These are phyloP conservation scores for Gymnocephalus cernua DNA, from an alignment of 2,113 vertebrate genomes.

Conservation along the genomic window DNA sequence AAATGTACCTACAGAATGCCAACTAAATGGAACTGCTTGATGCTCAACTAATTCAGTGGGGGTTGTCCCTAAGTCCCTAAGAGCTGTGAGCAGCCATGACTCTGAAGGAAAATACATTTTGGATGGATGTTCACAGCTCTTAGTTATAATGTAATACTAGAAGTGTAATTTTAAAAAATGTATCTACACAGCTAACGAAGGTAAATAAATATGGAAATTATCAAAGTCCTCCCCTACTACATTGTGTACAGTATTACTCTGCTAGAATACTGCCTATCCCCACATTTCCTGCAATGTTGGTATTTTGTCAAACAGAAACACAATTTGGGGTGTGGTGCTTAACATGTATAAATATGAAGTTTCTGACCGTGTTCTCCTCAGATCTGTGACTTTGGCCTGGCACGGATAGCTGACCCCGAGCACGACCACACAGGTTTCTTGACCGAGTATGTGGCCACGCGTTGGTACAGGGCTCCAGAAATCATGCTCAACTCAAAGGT, in stretches of 20 bases:
- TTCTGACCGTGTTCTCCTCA: slow-evolving; percentile 57
- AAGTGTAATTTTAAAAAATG: not conserved
- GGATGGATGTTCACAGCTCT: no score
- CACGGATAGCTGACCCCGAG: slow-evolving; percentile 91
- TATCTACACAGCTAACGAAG: not conserved
- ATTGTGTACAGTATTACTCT: not conserved
- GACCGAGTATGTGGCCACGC: slow-evolving; percentile 93
- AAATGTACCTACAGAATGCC: no score
- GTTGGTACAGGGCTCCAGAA: slow-evolving; percentile 94
- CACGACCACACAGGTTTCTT: slow-evolving; percentile 93
- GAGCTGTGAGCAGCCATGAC: not conserved
- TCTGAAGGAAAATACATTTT: no score
- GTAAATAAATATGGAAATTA: not conserved
- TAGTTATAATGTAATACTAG: no score
- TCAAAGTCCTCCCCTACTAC: not conserved
- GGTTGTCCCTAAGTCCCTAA: not conserved
- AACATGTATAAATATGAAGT: not conserved
- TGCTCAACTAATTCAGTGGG: not conserved
- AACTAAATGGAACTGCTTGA: not conserved
- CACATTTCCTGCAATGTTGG: not conserved
- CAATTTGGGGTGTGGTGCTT: not conserved
- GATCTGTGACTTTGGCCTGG: slow-evolving; percentile 94
- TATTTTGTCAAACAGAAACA: not conserved
- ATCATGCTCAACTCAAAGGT: slow-evolving; percentile 97
- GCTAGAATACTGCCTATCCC: not conserved